These are phyloP conservation scores for Poliocrania exsul DNA, from an alignment of 2,797 vertebrate genomes.

Conservation along the genomic window DNA sequence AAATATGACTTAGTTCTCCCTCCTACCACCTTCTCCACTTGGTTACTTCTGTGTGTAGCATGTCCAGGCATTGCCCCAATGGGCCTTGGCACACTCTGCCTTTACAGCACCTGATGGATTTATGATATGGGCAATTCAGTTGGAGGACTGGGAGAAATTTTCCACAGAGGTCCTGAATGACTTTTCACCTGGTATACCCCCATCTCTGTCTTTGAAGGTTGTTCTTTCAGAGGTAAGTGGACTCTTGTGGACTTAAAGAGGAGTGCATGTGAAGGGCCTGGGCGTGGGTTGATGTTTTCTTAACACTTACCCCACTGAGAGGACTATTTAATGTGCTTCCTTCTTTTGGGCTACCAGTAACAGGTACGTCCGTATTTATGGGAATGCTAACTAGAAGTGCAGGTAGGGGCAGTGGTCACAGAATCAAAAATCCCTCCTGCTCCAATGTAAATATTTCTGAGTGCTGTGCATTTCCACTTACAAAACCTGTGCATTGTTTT, in stretches of 20 bases:
- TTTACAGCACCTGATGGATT: neutral
- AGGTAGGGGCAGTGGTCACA: neutral
- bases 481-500: neutral
- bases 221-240: neutral
- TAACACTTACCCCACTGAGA: neutral
- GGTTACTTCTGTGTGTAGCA: rapidly evolving
- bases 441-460: neutral
- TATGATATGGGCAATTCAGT: neutral
- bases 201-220: neutral
- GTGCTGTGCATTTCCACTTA: neutral
- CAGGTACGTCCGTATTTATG: neutral
- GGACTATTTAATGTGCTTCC: neutral
- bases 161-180: neutral
- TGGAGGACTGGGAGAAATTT: neutral
- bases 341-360: neutral
- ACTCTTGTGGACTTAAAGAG: neutral
- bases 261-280: neutral
- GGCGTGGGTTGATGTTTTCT: neutral
- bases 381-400: neutral
- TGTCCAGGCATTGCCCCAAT: rapidly evolving
- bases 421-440: neutral
- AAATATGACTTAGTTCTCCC: neutral
- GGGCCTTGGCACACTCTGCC: neutral
- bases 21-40: neutral
- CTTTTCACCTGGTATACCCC: neutral